Evolutionary conservation across 2,797 vertebrate genomes (phyloP), one percentile per base, ranked within the genome.

Genomic region (Rhinichthys osculus): DNA sequence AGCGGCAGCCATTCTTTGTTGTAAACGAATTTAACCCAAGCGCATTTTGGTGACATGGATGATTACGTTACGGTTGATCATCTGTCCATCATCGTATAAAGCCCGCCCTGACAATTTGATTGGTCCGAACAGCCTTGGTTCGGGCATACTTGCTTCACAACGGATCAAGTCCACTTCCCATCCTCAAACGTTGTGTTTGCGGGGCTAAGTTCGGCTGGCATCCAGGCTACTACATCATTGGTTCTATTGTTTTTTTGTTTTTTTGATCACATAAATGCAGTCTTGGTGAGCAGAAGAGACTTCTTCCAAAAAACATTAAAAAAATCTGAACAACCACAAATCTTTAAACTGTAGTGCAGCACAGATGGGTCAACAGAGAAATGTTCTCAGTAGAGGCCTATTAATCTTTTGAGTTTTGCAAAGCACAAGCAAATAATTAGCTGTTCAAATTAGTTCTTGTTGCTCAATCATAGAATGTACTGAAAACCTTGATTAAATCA

Each of bases 401-500:
- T 79, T 13, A 30, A 21, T 66, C 9, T 62, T 47, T 59, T 14
- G 3, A 21, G 16, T 42, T 59, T 72, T 3, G 9, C 5, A 21
- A 23, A 57, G 2, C 47, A 54, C 33, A 38, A 30, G 66, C 23
- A 70, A 40, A 27, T 54, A 5, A 11, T 77, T 57, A 42, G 62
- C 83, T 57, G 44, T 57, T 77, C 76, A 69, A 57, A 33, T 54
- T 47, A 13, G 42, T 57, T 54, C 40, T 66, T 40, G 72, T 82
- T 44, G 19, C n/a, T 76, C 17, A 78, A 64, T 78, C 47, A 78
- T 64, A 62, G 8, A 40, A 72, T 57, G 76, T 52, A 57, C 62
- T 81, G 77, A 86, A 77, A 40, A 13, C 21, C 42, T 42, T 10
- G 30, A 66, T n/a, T 2, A 50, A 70, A 44, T 85, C 85, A 85